Conservation (phyloP, 2,113 vertebrate species). For the Eclectus roratus region DNA sequence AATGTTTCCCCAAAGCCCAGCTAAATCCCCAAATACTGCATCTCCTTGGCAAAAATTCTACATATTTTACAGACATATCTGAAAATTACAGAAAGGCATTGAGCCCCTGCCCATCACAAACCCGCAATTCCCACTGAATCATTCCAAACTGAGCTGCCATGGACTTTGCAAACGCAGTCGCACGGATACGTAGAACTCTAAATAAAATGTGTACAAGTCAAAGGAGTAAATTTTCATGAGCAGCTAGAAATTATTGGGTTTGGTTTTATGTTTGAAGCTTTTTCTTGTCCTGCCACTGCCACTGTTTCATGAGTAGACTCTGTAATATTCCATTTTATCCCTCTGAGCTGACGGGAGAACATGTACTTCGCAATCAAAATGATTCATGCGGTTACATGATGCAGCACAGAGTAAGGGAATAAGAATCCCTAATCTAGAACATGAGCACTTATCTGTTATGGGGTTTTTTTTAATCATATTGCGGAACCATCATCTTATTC, state of each 20-base stretch:
- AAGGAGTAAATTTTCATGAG: neutral
- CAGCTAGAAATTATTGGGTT: neutral
- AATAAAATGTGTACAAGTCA: neutral
- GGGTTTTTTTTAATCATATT: neutral
- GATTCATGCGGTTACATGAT: slow-evolving; percentile 40
- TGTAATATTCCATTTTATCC: slow-evolving; percentile 29
- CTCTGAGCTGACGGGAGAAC: neutral
- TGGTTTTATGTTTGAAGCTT: neutral
- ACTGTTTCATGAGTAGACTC: neutral
- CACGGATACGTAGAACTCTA: neutral
- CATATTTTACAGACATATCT: slow-evolving; percentile 1
- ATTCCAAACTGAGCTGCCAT: neutral
- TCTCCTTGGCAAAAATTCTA: slow-evolving; percentile 6
- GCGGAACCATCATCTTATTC: slow-evolving; percentile 11
- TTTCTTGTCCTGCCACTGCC: neutral
- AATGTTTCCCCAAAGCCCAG: neutral
- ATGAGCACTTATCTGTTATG: slow-evolving; percentile 34
- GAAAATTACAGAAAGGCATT: slow-evolving; percentile 29
- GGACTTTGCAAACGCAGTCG: neutral
- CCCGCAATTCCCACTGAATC: neutral
- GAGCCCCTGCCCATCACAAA: slow-evolving; percentile 23
- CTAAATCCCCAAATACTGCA: neutral
- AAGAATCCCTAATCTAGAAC: slow-evolving; percentile 43
- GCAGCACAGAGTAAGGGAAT: neutral
- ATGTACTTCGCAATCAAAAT: neutral